These are phyloP conservation scores for Agrochola macilenta DNA, from an alignment of 2,888 invertebrate species.

Conservation along the genomic window DNA sequence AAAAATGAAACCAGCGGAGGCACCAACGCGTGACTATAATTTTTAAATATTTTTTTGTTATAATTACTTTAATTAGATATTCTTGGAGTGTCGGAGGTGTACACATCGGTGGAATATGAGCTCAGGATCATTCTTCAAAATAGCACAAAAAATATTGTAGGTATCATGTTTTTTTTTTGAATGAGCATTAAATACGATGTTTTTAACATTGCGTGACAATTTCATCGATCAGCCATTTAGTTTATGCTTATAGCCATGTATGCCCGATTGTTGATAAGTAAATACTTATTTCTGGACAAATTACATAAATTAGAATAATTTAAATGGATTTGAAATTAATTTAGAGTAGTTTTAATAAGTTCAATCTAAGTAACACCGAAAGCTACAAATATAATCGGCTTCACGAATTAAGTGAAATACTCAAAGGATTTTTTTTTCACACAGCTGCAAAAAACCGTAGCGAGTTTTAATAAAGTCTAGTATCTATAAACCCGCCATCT, in stretches of 20 bases:
- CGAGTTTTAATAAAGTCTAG: not conserved
- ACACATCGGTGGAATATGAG: not conserved
- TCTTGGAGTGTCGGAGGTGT: not conserved
- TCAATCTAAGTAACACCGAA: not conserved
- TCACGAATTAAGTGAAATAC: not conserved
- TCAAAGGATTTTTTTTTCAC: not conserved
- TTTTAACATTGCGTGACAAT: slow-evolving; percentile 19
- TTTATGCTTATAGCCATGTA: not conserved
- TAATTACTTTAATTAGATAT: not conserved
- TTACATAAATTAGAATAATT: slow-evolving; percentile 4
- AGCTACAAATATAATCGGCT: not conserved
- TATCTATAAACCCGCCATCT: too few species aligned
- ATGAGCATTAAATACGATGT: not conserved
- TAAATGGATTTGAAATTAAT: not conserved
- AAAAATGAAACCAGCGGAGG: not conserved
- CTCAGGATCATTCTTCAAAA: not conserved
- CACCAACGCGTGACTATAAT: not conserved
- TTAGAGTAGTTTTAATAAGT: not conserved
- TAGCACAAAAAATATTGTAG: not conserved
- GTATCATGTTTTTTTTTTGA: not conserved
- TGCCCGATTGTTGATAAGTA: not conserved
- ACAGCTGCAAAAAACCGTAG: not conserved
- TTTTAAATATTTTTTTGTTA: not conserved
- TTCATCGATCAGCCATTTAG: slow-evolving; percentile 21
- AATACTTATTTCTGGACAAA: not conserved